phyloP scores from a whole-genome alignment of 2,888 invertebrate genomes.

The Aspidiotus rigidus region DNA sequence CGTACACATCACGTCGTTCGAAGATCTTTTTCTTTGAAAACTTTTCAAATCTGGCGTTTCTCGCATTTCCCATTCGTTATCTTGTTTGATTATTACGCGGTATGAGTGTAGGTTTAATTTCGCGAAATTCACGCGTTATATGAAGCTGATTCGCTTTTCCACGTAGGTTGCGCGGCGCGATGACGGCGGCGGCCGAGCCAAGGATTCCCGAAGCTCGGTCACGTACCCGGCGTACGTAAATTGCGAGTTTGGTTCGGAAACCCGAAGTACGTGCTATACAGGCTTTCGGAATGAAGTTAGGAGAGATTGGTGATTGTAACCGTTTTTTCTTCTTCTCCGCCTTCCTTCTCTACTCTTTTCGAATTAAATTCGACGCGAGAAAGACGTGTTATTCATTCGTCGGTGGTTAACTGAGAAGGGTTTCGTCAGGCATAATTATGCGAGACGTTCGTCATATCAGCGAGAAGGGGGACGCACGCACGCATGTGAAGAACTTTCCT shows the following conservation, averaged over 20 bases:
- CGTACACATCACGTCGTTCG: background rate
- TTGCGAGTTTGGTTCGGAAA: constrained; percentile 8
- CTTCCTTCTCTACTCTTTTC: too few relatives aligned
- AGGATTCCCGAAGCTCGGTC: background rate
- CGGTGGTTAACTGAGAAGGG: too few relatives aligned
- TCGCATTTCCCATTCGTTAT: background rate
- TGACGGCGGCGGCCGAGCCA: too few relatives aligned
- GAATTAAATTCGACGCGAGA: too few relatives aligned
- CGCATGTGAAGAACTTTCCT: background rate
- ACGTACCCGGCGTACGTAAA: constrained; percentile 2
- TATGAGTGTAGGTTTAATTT: background rate
- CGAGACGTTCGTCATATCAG: background rate
- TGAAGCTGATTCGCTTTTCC: background rate
- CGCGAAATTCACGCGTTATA: background rate
- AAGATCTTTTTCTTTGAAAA: background rate
- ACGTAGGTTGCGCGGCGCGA: too few relatives aligned
- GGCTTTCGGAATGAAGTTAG: too few relatives aligned
- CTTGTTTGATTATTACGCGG: background rate
- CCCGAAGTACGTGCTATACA: background rate
- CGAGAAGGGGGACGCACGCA: background rate
- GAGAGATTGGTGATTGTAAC: too few relatives aligned
- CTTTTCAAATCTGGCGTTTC: background rate
- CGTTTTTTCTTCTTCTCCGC: too few relatives aligned
- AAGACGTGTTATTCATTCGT: too few relatives aligned
- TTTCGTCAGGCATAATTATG: background rate